Evolutionary conservation across 2,888 invertebrate species (phyloP).

Genomic region (Cacoxenus indagator): DNA sequence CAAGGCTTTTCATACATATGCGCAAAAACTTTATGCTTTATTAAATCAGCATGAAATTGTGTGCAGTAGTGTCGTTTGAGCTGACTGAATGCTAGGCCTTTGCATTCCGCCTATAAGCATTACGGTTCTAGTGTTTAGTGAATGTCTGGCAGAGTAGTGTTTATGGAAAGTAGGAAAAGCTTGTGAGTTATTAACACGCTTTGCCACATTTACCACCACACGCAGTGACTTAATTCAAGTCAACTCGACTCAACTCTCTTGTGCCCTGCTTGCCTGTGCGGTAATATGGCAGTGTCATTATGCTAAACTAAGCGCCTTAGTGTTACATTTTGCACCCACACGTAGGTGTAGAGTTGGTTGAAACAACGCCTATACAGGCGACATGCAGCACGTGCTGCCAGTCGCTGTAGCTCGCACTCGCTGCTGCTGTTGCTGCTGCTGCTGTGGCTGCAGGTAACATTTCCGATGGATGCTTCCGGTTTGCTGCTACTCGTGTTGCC

Average conservation of each 20-base stretch:
- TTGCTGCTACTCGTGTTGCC: background rate
- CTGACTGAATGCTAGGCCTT: conserved; percentile 14
- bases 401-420: background rate
- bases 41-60: conserved; percentile 49
- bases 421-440: too few relatives aligned
- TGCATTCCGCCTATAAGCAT: conserved; percentile 21
- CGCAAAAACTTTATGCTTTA: conserved; percentile 43
- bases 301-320: conserved; percentile 62
- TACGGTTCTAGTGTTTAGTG: too few relatives aligned
- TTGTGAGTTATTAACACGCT: conserved; percentile 63
- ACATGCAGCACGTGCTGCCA: conserved; percentile 38
- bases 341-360: background rate
- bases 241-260: background rate
- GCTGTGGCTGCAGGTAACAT: conserved; percentile 63
- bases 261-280: conserved; percentile 24
- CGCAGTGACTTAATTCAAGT: background rate
- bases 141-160: background rate
- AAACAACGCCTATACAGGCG: background rate
- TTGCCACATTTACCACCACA: conserved; percentile 56
- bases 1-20: background rate
- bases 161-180: background rate
- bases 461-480: conserved; percentile 62
- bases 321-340: conserved; percentile 58
- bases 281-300: conserved; percentile 60
- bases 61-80: background rate